Percentiles rank a stretch among this genome's conserved stretches.
Evolutionary conservation across 2,113 vertebrate genomes (phyloP).

Genomic region (Scartelaos histophorus): DNA sequence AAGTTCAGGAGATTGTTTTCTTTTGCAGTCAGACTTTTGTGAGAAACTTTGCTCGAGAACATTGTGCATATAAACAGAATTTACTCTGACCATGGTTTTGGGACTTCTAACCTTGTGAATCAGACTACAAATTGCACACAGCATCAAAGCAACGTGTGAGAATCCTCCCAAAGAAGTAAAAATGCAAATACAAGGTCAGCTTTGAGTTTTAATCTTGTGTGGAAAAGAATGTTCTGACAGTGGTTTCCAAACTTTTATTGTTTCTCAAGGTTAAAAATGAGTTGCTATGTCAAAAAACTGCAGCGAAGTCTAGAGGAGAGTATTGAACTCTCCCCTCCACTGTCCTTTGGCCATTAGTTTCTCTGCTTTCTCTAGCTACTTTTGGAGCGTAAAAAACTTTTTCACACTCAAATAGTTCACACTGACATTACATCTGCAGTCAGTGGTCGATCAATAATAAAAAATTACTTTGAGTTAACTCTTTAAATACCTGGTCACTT

Average conservation of each 20-base stretch:
- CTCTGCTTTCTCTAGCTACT: background rate
- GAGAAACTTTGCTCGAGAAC: background rate
- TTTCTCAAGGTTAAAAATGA: conserved; percentile 12
- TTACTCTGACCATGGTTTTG: background rate
- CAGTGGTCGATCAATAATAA: background rate
- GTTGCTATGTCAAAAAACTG: background rate
- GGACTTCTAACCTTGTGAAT: conserved; percentile 7
- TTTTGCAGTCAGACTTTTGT: background rate
- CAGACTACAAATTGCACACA: background rate
- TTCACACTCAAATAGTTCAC: background rate
- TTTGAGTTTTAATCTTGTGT: background rate
- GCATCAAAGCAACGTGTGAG: conserved; percentile 12
- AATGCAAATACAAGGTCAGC: background rate
- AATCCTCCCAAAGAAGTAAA: background rate
- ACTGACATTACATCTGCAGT: background rate
- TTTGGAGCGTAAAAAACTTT: background rate
- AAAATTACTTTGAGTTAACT: background rate
- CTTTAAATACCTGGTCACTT: background rate
- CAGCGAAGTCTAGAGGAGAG: background rate
- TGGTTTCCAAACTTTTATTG: background rate
- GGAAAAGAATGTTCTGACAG: background rate
- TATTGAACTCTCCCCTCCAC: background rate
- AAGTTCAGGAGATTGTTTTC: background rate
- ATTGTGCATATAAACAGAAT: background rate
- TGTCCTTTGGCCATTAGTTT: background rate